phyloP scores from a whole-genome alignment of 23 tunicate genomes.

The Halocynthia roretzi region DNA sequence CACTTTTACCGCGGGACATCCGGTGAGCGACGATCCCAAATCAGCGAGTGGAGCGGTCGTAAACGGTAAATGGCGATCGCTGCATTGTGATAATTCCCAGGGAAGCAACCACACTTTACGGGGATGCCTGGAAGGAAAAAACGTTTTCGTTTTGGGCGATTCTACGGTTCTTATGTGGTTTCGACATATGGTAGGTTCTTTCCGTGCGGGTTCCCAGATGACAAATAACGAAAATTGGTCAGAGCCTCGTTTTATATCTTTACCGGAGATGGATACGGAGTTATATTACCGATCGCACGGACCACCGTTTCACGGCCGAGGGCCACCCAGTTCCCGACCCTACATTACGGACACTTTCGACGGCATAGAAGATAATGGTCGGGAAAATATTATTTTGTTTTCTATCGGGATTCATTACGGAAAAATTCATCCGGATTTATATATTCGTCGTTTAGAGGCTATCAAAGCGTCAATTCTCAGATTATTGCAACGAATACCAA shows the following conservation, averaged over 20 bases:
- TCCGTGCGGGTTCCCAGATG: not conserved
- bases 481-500: constrained; percentile 10
- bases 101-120: not conserved
- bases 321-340: constrained; percentile 14
- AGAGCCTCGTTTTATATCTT: constrained; percentile 9
- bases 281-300: constrained; percentile 36
- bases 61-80: constrained; percentile 30
- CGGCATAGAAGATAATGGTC: constrained; percentile 5
- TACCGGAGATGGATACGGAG: constrained; percentile 1
- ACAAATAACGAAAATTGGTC: not conserved
- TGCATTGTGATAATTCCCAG: not conserved
- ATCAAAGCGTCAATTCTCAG: constrained; percentile 13
- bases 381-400: constrained; percentile 6
- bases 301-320: constrained; percentile 31
- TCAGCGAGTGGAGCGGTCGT: constrained; percentile 8
- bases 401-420: constrained; percentile 27
- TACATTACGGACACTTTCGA: constrained; percentile 30
- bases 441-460: constrained; percentile 10
- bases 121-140: constrained; percentile 12
- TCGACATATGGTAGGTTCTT: not conserved
- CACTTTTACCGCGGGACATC: not conserved
- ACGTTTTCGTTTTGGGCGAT: constrained; percentile 25
- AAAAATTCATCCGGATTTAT: constrained; percentile 11
- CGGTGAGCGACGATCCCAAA: not conserved
- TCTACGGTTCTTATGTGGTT: constrained; percentile 32